Evolutionary conservation across 1,140 invertebrate species (phyloP), one percentile per base, ranked within the genome.

Genomic region (Melitaea cinxia): DNA sequence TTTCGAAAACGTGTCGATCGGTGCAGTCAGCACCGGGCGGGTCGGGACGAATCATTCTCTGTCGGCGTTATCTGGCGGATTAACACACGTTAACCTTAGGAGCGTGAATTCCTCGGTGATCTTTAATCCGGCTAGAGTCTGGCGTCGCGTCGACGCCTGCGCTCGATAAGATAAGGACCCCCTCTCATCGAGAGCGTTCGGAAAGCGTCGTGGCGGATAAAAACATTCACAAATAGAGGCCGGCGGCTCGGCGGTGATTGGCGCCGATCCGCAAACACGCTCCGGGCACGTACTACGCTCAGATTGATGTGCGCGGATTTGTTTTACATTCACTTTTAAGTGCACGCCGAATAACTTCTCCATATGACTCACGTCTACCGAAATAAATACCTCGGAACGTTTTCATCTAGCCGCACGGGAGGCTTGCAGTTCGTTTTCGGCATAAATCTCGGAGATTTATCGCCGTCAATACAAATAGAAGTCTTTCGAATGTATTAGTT

Each of bases 81-180:
- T 53, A 14, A 53, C 50, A 17, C n/a, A 4, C 1, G 6, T 28
- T 21, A 47, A 47, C 21, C 9, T 47, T 21, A 23, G 55, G 1
- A 42, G 55, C 26, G 15, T 53, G 28, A 35, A 30, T 33, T 55
- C 19, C 30, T 47, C 33, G 39, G 37, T 47, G 68, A 60, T 61
- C 61, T 68, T 68, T 75, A 68, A 71, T 73, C 71, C 78, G 55
- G 71, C 56, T 68, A 39, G 65, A 53, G 63, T 72, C 62, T 64
- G 75, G 73, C 77, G 77, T 73, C 78, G 66, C 73, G 73, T 68
- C 72, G 81, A 67, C 78, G 81, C 75, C 73, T 74, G 77, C 58
- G 65, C 72, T 54, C 68, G 82, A 83, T 85, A 82, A 88, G 77
- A 84, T 88, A 87, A 85, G 67, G 58, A 73, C 71, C 73, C 72